Conservation (phyloP, 2,888 invertebrate genomes). For the Thecophora atra region DNA sequence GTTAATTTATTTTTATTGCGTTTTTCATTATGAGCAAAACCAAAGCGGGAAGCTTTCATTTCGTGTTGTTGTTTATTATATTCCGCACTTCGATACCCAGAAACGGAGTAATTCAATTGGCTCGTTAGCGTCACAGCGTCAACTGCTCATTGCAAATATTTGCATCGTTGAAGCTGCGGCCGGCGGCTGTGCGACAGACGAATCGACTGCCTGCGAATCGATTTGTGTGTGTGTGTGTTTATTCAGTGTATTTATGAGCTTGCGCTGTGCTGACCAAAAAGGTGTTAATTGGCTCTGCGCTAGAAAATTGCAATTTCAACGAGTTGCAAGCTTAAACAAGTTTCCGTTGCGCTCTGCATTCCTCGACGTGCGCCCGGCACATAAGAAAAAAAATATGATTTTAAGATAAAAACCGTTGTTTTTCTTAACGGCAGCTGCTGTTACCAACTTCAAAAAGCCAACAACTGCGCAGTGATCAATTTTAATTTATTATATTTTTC, state of each 20-base stretch:
- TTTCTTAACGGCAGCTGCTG: not conserved
- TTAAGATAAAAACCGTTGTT: not conserved
- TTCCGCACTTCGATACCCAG: conserved; percentile 22
- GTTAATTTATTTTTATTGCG: conserved; percentile 13
- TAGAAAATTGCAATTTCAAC: conserved; percentile 29
- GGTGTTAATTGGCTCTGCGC: conserved; percentile 35
- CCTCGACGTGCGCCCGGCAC: not conserved
- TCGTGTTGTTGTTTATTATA: conserved; percentile 9
- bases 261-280: conserved; percentile 29
- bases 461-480: no score
- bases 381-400: not conserved
- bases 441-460: no score
- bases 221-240: not conserved
- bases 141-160: conserved; percentile 29
- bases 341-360: conserved; percentile 18
- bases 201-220: not conserved
- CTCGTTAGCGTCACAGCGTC: conserved; percentile 41
- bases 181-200: not conserved
- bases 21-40: not conserved
- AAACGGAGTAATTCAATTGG: conserved; percentile 42
- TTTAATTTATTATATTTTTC: no score
- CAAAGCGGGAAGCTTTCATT: conserved; percentile 1
- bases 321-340: conserved; percentile 8
- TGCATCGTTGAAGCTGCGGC: conserved; percentile 16
- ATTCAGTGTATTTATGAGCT: not conserved